Evolutionary conservation across 2,797 vertebrate species (phyloP), one percentile per base, ranked within the genome.

Genomic region (Galagoides demidoff): DNA sequence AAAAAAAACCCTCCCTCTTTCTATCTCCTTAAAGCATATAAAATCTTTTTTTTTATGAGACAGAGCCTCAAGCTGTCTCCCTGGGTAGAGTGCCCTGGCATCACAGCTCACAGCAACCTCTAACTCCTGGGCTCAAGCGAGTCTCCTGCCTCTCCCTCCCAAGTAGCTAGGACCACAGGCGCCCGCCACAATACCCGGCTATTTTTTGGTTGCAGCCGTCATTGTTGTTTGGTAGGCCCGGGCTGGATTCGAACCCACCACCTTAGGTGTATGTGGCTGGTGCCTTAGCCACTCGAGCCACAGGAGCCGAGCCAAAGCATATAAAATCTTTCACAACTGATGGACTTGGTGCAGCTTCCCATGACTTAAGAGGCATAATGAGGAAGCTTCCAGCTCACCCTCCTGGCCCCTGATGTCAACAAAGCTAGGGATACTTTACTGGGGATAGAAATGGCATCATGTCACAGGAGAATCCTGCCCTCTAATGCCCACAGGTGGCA

Each of bases 321-420:
- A 70, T 79, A 59, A 96, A 90, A 70, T 90, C 49, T 96, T 88
- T 68, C 49, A 96, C 81, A 92, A 92, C 0, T 76, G 29, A 90
- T 23, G 45, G 63, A 85, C 61, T 57, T 87, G 25, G 39, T 85
- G n/a, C 39, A 95, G 79, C 34, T 87, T 93, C 78, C 73, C 85
- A 68, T 68, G 77, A 89, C 88, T 25, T 86, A 59, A 59, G 23
- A 63, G 16, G 92, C 9, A 85, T 55, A 64, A 85, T 39, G 70
- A 92, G 82, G 57, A 92, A 96, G 68, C 45, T 91, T 70, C 43
- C 39, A 91, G 79, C 61, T 88, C 68, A 92, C 27, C 68, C 66
- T 70, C 34, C n/a, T 84, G 55, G 29, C 12, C 49, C 43, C 39
- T 84, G 14, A 57, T 34, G 7, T 39, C 25, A 25, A 71, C 73